Evolutionary conservation across 2,797 vertebrate genomes (phyloP).

Genomic region (Coilia nasus): DNA sequence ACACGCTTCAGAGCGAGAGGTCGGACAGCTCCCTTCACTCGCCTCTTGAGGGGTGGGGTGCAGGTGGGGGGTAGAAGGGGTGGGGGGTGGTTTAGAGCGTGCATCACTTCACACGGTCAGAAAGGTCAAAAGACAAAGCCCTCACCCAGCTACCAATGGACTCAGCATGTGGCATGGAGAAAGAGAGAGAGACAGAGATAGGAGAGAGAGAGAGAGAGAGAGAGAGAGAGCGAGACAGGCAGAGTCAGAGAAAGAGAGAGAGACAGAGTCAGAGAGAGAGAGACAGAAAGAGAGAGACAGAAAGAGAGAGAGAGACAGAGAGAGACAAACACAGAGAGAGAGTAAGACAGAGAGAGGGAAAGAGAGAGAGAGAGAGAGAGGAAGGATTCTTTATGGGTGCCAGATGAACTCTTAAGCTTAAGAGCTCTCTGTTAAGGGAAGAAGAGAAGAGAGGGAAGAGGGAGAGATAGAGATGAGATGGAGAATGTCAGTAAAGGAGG

Average conservation of each 20-base stretch:
- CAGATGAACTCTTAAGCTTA: too few relatives aligned
- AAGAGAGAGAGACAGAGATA: background rate
- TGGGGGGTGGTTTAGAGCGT: background rate
- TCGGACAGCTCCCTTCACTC: background rate
- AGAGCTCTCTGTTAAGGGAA: too few relatives aligned
- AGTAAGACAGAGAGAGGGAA: background rate
- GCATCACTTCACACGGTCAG: background rate
- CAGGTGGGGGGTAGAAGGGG: background rate
- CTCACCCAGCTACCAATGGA: background rate
- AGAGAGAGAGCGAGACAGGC: background rate
- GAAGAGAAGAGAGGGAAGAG: too few relatives aligned
- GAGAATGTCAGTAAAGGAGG: too few relatives aligned
- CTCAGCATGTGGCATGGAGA: background rate
- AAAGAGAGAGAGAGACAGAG: slow-evolving; percentile 1
- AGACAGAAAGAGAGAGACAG: background rate
- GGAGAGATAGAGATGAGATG: too few relatives aligned
- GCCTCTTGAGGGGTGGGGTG: background rate
- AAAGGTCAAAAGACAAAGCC: slow-evolving; percentile 8
- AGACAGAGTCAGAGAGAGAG: background rate
- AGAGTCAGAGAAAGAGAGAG: background rate
- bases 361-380: slow-evolving; percentile 31
- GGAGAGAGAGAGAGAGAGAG: background rate
- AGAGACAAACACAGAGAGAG: slow-evolving; percentile 6
- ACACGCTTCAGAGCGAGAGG: background rate
- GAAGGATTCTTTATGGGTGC: background rate